Evolutionary conservation across 1,140 invertebrate genomes (phyloP).

Genomic region (Pantala flavescens): DNA sequence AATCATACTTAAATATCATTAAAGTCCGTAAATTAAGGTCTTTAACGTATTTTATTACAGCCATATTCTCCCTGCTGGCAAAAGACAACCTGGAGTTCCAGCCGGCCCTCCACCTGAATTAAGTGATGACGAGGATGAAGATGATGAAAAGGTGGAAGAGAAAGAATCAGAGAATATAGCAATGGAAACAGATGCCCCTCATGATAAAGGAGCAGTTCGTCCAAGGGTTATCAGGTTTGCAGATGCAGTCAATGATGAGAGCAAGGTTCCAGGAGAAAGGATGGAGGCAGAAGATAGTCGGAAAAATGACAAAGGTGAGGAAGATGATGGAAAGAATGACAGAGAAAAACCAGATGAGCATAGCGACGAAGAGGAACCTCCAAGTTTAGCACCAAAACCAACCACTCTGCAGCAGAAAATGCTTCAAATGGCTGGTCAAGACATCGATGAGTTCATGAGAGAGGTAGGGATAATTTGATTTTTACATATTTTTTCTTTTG

Average conservation of each 20-base stretch:
- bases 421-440: conserved; percentile 74
- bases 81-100: conserved; percentile 77
- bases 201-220: conserved; percentile 3
- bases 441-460: conserved; percentile 85
- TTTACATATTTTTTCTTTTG: too few relatives aligned
- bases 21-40: too few relatives aligned
- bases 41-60: conserved; percentile 24
- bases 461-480: conserved; percentile 49
- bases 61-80: conserved; percentile 24
- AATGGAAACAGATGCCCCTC: conserved; percentile 3
- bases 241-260: conserved; percentile 34
- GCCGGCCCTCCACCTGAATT: conserved; percentile 69
- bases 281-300: conserved; percentile 29
- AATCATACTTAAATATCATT: too few relatives aligned
- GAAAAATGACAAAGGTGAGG: conserved; percentile 24
- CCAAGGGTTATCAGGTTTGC: conserved; percentile 24
- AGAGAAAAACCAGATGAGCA: conserved; percentile 31
- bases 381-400: conserved; percentile 45
- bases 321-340: conserved; percentile 29
- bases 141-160: conserved; percentile 21
- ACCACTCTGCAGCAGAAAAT: conserved; percentile 71
- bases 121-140: conserved; percentile 49
- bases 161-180: neutral
- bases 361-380: conserved; percentile 28
- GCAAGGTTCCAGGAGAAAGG: conserved; percentile 26